Evolutionary conservation across 2,797 vertebrate genomes (phyloP).

Genomic region (Schizothorax lantsangensis): DNA sequence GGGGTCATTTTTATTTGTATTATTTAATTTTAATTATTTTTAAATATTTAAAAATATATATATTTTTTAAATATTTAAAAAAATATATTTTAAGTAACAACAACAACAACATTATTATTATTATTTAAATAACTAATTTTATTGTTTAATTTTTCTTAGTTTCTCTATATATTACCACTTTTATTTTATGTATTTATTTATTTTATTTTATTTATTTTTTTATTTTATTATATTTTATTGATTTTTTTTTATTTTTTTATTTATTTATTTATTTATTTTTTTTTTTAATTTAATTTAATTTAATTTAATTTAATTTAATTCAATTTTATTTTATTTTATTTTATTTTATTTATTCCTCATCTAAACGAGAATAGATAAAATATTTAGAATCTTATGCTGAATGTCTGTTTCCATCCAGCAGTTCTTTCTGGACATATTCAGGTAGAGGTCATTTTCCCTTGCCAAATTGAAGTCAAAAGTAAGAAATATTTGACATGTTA

Average conservation of each 20-base stretch:
- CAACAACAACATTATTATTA: background rate
- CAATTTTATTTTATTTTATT: background rate
- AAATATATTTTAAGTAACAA: background rate
- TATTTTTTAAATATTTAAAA: no score
- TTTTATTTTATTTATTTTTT: background rate
- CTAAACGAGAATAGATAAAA: background rate
- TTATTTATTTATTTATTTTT: no score
- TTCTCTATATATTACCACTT: background rate
- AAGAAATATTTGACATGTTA: conserved; percentile 18
- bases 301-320: no score
- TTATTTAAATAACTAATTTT: background rate
- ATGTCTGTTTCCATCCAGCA: background rate
- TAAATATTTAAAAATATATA: no score
- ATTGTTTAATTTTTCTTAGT: background rate
- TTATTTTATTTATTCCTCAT: background rate
- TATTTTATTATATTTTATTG: no score
- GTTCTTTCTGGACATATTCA: background rate
- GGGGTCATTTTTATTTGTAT: background rate
- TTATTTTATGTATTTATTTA: background rate
- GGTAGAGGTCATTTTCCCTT: background rate
- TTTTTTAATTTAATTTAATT: no score
- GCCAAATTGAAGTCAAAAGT: background rate
- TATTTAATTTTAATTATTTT: background rate
- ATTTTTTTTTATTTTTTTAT: no score
- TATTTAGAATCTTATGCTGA: background rate